phyloP scores from a whole-genome alignment of 1,140 invertebrate species.

The Saccostrea echinata region DNA sequence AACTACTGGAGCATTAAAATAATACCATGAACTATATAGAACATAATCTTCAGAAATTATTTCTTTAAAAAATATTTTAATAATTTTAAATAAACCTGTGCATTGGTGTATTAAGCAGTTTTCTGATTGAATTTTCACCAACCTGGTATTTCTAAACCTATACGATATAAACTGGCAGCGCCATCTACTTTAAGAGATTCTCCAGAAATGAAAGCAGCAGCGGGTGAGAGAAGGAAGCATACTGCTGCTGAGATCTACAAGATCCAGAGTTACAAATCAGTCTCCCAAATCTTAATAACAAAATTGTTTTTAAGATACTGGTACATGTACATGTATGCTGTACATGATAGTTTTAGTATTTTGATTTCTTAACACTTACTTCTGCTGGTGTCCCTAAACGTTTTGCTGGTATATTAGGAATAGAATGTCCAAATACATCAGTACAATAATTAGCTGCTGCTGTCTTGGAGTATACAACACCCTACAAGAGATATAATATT shows the following conservation, averaged over 20 bases:
- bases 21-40: no score
- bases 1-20: no score
- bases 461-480: slow-evolving; percentile 77
- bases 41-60: no score
- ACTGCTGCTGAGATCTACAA: slow-evolving; percentile 79
- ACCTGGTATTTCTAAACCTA: slow-evolving; percentile 70
- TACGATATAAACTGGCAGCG: slow-evolving; percentile 74
- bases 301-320: no score
- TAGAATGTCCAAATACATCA: slow-evolving; percentile 72
- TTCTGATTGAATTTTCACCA: not conserved
- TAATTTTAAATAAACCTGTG: no score
- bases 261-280: not conserved
- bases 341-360: not conserved
- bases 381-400: slow-evolving; percentile 79
- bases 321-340: no score
- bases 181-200: slow-evolving; percentile 81
- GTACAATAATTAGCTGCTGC: slow-evolving; percentile 79
- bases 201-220: slow-evolving; percentile 81
- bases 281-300: no score
- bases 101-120: no score
- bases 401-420: slow-evolving; percentile 75
- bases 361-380: slow-evolving; percentile 53
- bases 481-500: not conserved
- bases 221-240: slow-evolving; percentile 81
- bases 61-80: no score